Base-by-base conservation (phyloP, 2,113 vertebrate genomes). In the Phrynosoma blainvillii region DNA sequence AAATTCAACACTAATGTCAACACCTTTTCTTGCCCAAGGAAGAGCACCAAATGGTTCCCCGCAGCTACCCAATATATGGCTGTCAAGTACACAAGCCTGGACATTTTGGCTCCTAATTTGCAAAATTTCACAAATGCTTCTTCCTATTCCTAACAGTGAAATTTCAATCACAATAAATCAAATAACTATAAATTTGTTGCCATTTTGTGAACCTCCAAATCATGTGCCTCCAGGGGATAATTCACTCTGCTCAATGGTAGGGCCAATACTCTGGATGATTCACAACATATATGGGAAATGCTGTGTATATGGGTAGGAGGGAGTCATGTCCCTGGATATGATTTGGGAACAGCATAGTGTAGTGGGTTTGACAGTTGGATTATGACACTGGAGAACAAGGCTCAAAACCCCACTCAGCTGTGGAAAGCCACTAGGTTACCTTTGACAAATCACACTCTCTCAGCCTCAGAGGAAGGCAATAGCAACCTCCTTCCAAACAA, bases 1-100 rank as follows among this genome's bases (percentile, higher is more conserved):
- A 81, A 25, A 18, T 32, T 59, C 76, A 68, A 3, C 7, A 0
- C 0, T 87, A 70, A n/a, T 25, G 66, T 27, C 23, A 68, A 68
- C 18, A 23, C 66, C 6, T 68, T 76, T 56, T 79, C 2, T 5
- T 30, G 47, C 2, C 25, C 16, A 12, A 54, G 77, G 27, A 54
- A 14, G 25, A n/a, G 52, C 27, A 56, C 4, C 78, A 79, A 79
- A 79, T 79, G 77, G 13, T 25, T 76, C 32, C 21, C 21, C 47
- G 12, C 23, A 27, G 23, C 23, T 62, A 16, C 75, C 2, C 25
- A 23, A 30, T 14, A 13, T n/a, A 23, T 30, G 18, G 40, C 18
- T 42, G 42, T 25, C 4, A 3, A 27, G 75, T 77, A 21, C 21
- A 9, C 42, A 52, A 54, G 76, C 8, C 25, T 7, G 47, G 23